A percentile compares a stretch with the other conserved stretches of the same genome.
phyloP scores from a whole-genome alignment of 1,140 invertebrate species.

The Zaprionus ornatus region DNA sequence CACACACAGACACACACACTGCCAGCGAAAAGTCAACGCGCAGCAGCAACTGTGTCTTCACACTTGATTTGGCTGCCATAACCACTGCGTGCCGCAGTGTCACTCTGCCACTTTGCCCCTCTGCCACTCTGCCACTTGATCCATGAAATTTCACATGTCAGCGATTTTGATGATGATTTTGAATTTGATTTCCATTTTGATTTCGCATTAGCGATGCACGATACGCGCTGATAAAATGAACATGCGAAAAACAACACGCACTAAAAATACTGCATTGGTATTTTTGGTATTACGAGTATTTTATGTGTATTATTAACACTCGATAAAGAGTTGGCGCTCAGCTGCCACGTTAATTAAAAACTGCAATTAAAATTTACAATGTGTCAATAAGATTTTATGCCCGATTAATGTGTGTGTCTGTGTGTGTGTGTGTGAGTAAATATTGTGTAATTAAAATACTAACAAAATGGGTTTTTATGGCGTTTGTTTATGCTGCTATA shows the following conservation, averaged over 20 bases:
- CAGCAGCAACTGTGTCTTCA: conserved; percentile 57
- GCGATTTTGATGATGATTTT: conserved; percentile 42
- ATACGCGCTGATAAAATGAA: conserved; percentile 49
- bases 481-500: background rate
- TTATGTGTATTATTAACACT: background rate
- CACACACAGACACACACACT: conserved; percentile 31
- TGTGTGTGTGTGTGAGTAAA: background rate
- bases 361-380: conserved; percentile 39
- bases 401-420: background rate
- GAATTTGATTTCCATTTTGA: conserved; percentile 32
- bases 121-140: conserved; percentile 52
- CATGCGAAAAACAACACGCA: conserved; percentile 5
- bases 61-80: conserved; percentile 55
- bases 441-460: background rate
- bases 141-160: conserved; percentile 76
- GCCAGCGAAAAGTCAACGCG: conserved; percentile 58
- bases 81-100: conserved; percentile 15
- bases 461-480: background rate
- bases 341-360: conserved; percentile 39
- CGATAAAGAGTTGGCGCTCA: background rate
- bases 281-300: background rate
- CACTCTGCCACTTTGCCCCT: conserved; percentile 17
- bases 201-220: conserved; percentile 12
- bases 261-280: conserved; percentile 5
- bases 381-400: conserved; percentile 21